Evolutionary conservation across 2,797 vertebrate species (phyloP).

Genomic region (Gymnopithys bicolor): DNA sequence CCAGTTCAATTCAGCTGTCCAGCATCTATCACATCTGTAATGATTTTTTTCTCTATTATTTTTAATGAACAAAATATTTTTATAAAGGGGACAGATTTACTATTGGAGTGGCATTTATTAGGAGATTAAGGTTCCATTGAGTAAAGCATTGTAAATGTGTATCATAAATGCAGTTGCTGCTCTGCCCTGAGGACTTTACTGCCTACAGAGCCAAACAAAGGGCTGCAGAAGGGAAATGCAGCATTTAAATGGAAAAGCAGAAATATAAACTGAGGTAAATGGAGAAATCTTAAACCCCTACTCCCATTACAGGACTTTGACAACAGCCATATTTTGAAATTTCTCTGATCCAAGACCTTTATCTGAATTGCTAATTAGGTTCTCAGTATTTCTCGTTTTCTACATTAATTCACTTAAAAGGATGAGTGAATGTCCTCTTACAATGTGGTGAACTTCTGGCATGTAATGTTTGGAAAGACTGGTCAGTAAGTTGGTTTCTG

Average conservation of each 20-base stretch:
- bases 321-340: background rate
- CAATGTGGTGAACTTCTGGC: background rate
- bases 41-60: background rate
- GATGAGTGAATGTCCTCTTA: background rate
- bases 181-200: background rate
- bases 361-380: background rate
- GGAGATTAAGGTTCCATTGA: background rate
- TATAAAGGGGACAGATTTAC: background rate
- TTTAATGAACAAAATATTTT: background rate
- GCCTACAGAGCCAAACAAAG: background rate
- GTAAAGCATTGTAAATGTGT: background rate
- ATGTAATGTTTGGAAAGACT: background rate
- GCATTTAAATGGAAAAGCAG: background rate
- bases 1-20: background rate
- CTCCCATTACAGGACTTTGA: background rate
- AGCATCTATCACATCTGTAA: rapidly evolving
- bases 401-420: background rate
- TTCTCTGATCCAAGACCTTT: background rate
- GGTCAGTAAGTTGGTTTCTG: background rate
- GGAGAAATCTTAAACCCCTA: background rate
- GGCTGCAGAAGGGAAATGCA: background rate
- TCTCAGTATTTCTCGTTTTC: background rate
- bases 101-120: background rate
- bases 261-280: background rate
- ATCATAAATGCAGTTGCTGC: background rate